Base-by-base conservation (phyloP, 2,797 vertebrate genomes). In the Sciaenops ocellatus region DNA sequence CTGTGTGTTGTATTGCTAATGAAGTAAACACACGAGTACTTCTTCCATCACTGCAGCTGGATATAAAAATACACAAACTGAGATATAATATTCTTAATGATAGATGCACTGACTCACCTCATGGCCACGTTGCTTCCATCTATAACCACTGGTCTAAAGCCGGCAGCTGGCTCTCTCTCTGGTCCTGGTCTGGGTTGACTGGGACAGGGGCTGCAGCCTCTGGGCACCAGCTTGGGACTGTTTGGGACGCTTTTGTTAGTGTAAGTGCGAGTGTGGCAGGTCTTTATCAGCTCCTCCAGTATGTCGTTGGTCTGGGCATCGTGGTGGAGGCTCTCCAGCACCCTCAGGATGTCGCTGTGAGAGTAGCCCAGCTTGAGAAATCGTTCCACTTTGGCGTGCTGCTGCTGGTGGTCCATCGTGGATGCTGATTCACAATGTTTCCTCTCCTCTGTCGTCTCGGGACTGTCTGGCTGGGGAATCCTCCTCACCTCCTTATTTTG, bases 71-170 rank as follows among this genome's bases (percentile, higher is more conserved):
- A 15, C 11, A 26, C 8, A 41, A 3, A 11, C 26, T 22, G 24
- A 71, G 2, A 44, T 13, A 26, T 8, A 26, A 20, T 46, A 22
- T 46, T 52, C 0, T 57, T n/a, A 18, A 52, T 20, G 24, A 28
- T 3, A 34, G 11, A 52, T 9, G 13, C 13, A 6, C 3, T 22
- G 26, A 61, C 92, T 93, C 93, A 98, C 97, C 97, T 98, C 96
- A 98, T 98, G 26, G 97, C 97, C 50, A 98, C 96, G 0, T 98
- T 98, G 94, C 97, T 98, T 68, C 97, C 97, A 0, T 98, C 97
- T 0, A 98, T 97, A 52, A 98, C 97, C 9, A 98, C 95, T 1
- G 96, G 93, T 78, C 97, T 95, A 91, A 98, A 90, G 51, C 80
- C 82, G 1, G 73, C 26, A 0, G 78, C 80, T 0, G 76, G 38